Conservation (phyloP, 1,140 invertebrate genomes). For the Asbolus verrucosus region DNA sequence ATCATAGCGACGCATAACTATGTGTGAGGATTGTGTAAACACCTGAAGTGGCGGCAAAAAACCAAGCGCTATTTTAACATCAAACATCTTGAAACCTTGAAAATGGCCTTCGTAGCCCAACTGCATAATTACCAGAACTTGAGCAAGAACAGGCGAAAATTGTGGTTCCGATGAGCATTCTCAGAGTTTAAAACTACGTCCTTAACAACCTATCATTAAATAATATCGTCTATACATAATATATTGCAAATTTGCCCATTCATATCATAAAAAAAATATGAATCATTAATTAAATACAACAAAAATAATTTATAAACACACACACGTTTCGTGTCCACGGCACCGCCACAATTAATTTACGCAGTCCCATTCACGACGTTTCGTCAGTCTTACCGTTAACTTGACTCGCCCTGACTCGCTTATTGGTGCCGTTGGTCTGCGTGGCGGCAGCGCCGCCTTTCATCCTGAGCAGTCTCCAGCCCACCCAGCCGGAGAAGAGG, state of each 20-base stretch:
- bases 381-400: conserved; percentile 48
- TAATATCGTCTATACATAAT: conserved; percentile 41
- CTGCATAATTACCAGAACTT: no score
- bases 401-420: conserved; percentile 48
- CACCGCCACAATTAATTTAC: background rate
- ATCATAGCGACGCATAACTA: no score
- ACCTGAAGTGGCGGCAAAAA: no score
- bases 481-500: conserved; percentile 78
- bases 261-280: conserved; percentile 36
- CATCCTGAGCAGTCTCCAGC: conserved; percentile 74
- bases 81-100: no score
- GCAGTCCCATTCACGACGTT: conserved; percentile 20
- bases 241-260: conserved; percentile 58
- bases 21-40: no score
- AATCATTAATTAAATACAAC: conserved; percentile 17
- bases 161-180: no score
- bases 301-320: background rate
- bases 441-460: conserved; percentile 63
- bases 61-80: no score
- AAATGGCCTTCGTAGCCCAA: no score
- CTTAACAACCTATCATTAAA: conserved; percentile 7
- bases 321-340: background rate
- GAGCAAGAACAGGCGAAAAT: no score
- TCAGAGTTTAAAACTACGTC: no score
- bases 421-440: conserved; percentile 53